Conservation (phyloP, 2,888 invertebrate genomes). For the Muscina levida region DNA sequence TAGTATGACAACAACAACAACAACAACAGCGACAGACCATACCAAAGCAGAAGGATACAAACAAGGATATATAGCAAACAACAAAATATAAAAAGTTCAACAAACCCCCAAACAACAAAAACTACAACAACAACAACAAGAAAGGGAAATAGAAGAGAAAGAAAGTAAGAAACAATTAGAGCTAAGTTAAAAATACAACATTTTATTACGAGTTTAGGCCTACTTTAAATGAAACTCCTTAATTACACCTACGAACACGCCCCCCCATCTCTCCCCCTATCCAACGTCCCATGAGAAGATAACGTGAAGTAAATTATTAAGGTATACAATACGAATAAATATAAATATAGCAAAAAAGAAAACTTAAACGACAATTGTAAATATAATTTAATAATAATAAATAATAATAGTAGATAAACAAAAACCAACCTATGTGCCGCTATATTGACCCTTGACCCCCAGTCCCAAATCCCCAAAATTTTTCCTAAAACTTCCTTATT, state of each 20-base stretch:
- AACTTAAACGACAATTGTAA: conserved; percentile 12
- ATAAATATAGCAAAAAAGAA: conserved; percentile 2
- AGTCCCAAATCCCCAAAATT: neutral
- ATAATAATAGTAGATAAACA: neutral
- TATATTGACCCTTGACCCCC: neutral
- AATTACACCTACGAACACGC: neutral
- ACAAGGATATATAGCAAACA: conserved; percentile 15
- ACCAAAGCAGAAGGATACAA: conserved; percentile 22
- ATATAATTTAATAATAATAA: conserved; percentile 8
- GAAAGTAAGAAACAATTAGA: conserved; percentile 2
- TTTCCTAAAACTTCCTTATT: neutral
- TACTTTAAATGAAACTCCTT: conserved; percentile 14
- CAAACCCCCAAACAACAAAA: neutral
- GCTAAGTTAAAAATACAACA: conserved; percentile 6
- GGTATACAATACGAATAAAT: conserved; percentile 12
- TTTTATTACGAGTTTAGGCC: conserved; percentile 27
- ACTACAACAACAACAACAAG: conserved; percentile 28
- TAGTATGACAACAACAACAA: too few species aligned
- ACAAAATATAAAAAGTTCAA: conserved; percentile 39
- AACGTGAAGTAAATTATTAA: neutral
- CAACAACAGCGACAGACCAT: too few species aligned
- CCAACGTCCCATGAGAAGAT: neutral
- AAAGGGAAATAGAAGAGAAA: conserved; percentile 16
- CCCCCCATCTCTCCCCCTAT: neutral
- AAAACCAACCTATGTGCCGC: conserved; percentile 34